Evolutionary conservation across 2,113 vertebrate species (phyloP), one percentile per base, ranked within the genome.

Genomic region (Caloenas nicobarica): DNA sequence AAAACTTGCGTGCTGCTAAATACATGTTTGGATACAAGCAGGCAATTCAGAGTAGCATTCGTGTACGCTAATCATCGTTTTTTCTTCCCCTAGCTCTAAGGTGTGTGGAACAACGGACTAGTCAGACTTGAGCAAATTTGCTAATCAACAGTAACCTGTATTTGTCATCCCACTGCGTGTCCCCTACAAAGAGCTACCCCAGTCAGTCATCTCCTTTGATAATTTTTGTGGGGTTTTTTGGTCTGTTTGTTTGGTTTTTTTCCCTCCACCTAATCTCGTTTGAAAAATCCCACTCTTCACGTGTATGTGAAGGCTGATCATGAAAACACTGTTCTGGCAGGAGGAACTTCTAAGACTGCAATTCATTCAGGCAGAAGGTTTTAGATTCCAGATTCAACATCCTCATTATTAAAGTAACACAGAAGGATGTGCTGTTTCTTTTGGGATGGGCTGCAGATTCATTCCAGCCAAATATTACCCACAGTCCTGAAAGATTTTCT

Each of bases 341-440:
- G 80, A 93, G 51, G 60, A 95, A 96, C 83, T 53, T 80, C 46
- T 79, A 93, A 78, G 91, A 73, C 34, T 76, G 57, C 86, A 91
- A 72, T 90, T 93, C 80, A 77, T 93, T 94, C 84, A 78, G 76
- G 68, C 50, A 40, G 70, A 90, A 91, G 76, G 70, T 87, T 95
- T 96, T 83, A 85, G 87, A 97, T 86, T 74, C 71, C 82, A 95
- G 80, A 92, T 91, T 86, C 88, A 79, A 91, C 57, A 68, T 82
- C 29, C 53, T 85, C 42, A 23, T 73, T 80, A 51, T 51, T 86
- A 84, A 92, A 97, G 84, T 80, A 86, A 95, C 96, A 94, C 83
- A 97, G 91, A 97, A 95, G 74, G 78, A 94, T 68, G 53, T 53
- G 26, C n/a, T 65, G 14, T 80, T 96, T 95, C 87, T 90, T 93